Evolutionary conservation across 1,140 invertebrate genomes (phyloP).

Genomic region (Gyrodactylus bullatarudis): DNA sequence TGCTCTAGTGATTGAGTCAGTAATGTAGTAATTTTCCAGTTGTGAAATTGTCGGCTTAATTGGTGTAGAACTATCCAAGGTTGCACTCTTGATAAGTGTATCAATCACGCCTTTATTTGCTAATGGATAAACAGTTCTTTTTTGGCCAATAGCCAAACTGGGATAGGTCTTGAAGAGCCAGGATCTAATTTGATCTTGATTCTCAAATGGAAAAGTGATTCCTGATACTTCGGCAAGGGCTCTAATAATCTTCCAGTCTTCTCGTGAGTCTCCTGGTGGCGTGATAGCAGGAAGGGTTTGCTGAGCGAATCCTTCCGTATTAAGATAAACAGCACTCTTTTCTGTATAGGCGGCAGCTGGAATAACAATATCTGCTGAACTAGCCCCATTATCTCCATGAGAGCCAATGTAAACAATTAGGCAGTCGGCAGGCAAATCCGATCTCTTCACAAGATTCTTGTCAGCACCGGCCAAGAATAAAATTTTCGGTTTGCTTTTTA

Average conservation of each 20-base stretch:
- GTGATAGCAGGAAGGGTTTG: constrained; percentile 56
- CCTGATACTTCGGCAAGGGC: constrained; percentile 47
- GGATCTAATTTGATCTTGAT: constrained; percentile 11
- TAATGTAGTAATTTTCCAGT: constrained; percentile 88
- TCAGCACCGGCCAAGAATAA: constrained; percentile 70
- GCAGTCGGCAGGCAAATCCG: constrained; percentile 41
- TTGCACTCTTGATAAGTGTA: not conserved
- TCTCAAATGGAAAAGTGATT: constrained; percentile 51
- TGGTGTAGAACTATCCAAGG: not conserved
- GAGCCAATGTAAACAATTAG: constrained; percentile 77
- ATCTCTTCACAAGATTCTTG: constrained; percentile 36
- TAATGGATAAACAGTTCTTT: not conserved
- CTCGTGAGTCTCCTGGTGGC: constrained; percentile 58
- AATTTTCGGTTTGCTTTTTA: constrained; percentile 35
- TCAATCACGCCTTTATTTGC: not conserved
- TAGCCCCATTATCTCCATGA: constrained; percentile 67
- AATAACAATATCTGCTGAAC: constrained; percentile 59
- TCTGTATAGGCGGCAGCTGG: constrained; percentile 89
- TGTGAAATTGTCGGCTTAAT: constrained; percentile 11
- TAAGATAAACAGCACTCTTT: constrained; percentile 77
- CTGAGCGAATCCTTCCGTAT: constrained; percentile 83
- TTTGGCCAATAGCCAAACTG: not conserved
- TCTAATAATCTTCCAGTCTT: constrained; percentile 91
- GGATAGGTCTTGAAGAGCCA: constrained; percentile 1
- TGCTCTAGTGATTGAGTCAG: constrained; percentile 66